Evolutionary conservation across 1,140 invertebrate genomes (phyloP), one percentile per base, ranked within the genome.

Genomic region (Ceratosolen fusciceps): DNA sequence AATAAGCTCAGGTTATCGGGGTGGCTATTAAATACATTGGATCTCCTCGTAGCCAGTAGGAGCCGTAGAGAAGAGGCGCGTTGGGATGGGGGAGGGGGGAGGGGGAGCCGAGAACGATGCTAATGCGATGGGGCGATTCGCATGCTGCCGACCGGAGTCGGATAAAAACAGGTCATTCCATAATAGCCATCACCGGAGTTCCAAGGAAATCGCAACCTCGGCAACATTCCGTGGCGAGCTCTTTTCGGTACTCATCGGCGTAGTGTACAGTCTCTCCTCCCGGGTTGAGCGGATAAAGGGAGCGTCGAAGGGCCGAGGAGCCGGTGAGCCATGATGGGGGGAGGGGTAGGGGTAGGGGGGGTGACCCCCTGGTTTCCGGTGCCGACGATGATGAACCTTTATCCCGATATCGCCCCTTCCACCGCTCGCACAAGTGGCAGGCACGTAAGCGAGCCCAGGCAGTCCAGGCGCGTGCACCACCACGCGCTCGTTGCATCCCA

Each of bases 341-440:
- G 10, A 10, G 16, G 26, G 3, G 72, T 14, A 24, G 29, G 8
- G 52, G 67, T 9, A 26, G 2, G 43, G 37, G 24, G 37, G 47
- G 31, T 10, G 58, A 73, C 56, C 68, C 77, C 68, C 77, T 52
- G 56, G 43, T 58, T 78, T 78, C 70, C 77, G 77, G 77, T 73
- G 24, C 26, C 67, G 56, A 31, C 43, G 54, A 73, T 73, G 77
- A 73, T 78, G 54, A 49, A 73, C 77, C 77, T 65, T 73, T 65
- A 37, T 37, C 29, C 7, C 31, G 60, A 65, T 65, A 65, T 34
- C 9, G 5, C 60, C 52, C 49, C 52, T 24, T 47, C 56, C 21
- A 19, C n/a, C 37, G 73, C 58, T 29, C 39, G 60, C 39, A 65
- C 29, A 76, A 29, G 60, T 65, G 60, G 60, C 60, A 65, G n/a